These are phyloP conservation scores for Neogobius melanostomus DNA, from an alignment of 2,113 vertebrate species.

Conservation along the genomic window DNA sequence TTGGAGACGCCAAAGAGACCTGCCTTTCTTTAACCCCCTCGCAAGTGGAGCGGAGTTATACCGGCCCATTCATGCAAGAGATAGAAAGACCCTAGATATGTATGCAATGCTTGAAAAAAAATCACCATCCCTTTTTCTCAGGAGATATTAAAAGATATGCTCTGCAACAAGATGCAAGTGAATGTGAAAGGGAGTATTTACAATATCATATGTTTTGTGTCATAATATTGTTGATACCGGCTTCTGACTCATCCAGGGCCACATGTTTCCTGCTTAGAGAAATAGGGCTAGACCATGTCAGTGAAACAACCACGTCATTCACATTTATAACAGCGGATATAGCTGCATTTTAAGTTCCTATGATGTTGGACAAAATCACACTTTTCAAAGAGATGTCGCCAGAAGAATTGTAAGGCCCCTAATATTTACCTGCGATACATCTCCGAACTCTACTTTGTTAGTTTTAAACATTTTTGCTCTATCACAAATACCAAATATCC, in stretches of 20 bases:
- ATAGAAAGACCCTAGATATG: conserved; percentile 71
- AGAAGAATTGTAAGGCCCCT: conserved; percentile 51
- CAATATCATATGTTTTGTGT: conserved; percentile 61
- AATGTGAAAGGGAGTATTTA: conserved; percentile 73
- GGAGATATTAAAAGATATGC: conserved; percentile 76
- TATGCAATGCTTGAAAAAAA: conserved; percentile 79
- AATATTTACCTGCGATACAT: conserved; percentile 45
- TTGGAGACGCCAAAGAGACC: conserved; percentile 78
- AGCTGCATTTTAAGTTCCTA: conserved; percentile 51
- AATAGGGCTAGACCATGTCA: conserved; percentile 69
- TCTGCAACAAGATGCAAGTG: conserved; percentile 77
- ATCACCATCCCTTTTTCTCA: conserved; percentile 78
- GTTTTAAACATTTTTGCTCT: conserved; percentile 58
- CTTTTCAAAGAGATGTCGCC: conserved; percentile 56
- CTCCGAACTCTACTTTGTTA: conserved; percentile 58
- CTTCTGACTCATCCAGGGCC: conserved; percentile 43
- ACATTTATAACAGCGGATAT: conserved; percentile 38
- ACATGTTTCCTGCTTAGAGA: conserved; percentile 65
- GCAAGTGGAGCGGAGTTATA: conserved; percentile 55
- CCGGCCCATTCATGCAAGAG: conserved; percentile 65
- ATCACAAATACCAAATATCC: conserved; percentile 75
- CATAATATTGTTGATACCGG: conserved; percentile 39
- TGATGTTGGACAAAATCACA: conserved; percentile 28
- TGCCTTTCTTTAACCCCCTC: conserved; percentile 65
- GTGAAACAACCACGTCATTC: conserved; percentile 51